phyloP scores from a whole-genome alignment of 2,797 vertebrate genomes.

The Cossypha dichroa region DNA sequence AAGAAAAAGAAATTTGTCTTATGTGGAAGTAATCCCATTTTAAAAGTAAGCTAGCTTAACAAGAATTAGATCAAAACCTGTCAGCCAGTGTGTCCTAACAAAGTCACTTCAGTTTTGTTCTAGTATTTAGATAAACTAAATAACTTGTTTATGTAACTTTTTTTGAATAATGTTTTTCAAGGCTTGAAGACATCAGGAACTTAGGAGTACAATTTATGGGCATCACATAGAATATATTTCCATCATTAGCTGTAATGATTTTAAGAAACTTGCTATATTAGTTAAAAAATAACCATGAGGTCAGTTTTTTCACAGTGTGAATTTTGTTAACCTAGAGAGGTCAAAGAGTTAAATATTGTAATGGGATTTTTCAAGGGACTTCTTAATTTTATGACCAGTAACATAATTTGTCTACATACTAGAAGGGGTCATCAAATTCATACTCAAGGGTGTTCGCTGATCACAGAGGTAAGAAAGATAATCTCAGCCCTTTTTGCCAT shows the following conservation, averaged over 20 bases:
- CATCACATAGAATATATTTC: neutral
- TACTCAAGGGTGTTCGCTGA: constrained; percentile 5
- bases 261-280: neutral
- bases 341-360: constrained; percentile 36
- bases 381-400: constrained; percentile 40
- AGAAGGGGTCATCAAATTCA: constrained; percentile 20
- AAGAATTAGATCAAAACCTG: neutral
- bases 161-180: neutral
- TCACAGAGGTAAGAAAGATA: constrained; percentile 12
- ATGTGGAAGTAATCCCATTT: neutral
- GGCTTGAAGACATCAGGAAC: neutral
- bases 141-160: neutral
- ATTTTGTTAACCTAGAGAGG: neutral
- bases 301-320: neutral
- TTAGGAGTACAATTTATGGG: neutral
- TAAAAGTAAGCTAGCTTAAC: neutral
- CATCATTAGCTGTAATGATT: neutral
- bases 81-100: neutral
- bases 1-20: neutral
- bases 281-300: constrained; percentile 18
- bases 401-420: neutral
- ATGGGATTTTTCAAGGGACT: constrained; percentile 16
- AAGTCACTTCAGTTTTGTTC: neutral
- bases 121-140: neutral
- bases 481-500: neutral